Evolutionary conservation across 2,797 vertebrate genomes (phyloP).

Genomic region (Liasis olivaceus): DNA sequence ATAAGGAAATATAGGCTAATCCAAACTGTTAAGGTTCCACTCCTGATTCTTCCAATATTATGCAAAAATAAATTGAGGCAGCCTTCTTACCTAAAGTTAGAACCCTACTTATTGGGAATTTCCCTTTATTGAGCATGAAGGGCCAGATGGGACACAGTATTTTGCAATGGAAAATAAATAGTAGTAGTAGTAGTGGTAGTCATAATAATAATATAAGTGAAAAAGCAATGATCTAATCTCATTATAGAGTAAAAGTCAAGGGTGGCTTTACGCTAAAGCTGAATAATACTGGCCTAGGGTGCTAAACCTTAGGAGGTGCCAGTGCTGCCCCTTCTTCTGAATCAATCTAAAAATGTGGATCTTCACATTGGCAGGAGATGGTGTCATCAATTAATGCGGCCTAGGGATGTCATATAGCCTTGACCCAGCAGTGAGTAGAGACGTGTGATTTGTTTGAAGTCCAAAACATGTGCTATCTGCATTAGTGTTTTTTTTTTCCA

Average conservation of each 20-base stretch:
- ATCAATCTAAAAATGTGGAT: neutral
- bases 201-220: neutral
- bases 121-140: neutral
- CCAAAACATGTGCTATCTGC: neutral
- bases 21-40: neutral
- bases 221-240: neutral
- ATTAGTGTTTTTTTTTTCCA: neutral
- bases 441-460: neutral
- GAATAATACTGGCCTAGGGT: neutral
- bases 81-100: neutral
- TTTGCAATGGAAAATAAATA: neutral
- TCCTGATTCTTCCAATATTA: neutral
- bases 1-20: neutral
- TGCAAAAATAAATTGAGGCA: neutral
- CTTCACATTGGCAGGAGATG: neutral
- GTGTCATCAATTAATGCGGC: neutral
- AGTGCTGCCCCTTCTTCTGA: neutral
- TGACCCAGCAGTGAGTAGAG: neutral
- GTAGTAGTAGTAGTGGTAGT: too few relatives aligned
- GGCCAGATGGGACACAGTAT: neutral
- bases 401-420: neutral
- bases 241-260: neutral
- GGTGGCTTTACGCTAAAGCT: neutral
- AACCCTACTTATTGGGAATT: neutral
- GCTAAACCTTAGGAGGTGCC: neutral